These are phyloP conservation scores for Adelphocoris suturalis DNA, from an alignment of 2,888 invertebrate species.

Conservation along the genomic window DNA sequence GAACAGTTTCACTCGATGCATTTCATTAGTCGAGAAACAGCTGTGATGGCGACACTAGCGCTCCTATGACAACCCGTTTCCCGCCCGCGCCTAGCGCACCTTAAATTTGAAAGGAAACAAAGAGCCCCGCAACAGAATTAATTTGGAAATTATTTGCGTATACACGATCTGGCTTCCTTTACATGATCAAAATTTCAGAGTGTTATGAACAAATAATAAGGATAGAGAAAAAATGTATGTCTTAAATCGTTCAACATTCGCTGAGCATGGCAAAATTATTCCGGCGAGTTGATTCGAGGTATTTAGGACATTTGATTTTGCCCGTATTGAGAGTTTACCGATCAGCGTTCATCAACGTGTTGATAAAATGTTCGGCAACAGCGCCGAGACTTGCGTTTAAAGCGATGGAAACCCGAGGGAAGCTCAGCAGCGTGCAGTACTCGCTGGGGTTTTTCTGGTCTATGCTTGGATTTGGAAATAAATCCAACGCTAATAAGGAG, in stretches of 20 bases:
- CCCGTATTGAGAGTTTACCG: neutral
- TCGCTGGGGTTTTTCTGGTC: slow-evolving; percentile 58
- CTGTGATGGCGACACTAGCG: slow-evolving; percentile 7
- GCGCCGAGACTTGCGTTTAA: neutral
- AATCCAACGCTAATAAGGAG: slow-evolving; percentile 42
- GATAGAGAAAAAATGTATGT: slow-evolving; percentile 21
- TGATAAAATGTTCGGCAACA: slow-evolving; percentile 41
- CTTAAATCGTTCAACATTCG: neutral
- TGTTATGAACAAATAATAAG: neutral
- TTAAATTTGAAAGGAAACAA: slow-evolving; percentile 2
- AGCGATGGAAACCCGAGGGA: slow-evolving; percentile 42
- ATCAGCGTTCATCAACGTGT: neutral
- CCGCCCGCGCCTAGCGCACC: slow-evolving; percentile 26
- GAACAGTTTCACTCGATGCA: slow-evolving; percentile 17
- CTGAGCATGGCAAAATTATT: neutral
- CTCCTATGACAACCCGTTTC: slow-evolving; percentile 18
- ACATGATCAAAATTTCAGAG: slow-evolving; percentile 26
- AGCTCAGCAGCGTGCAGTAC: slow-evolving; percentile 19
- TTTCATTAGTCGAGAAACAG: slow-evolving; percentile 12
- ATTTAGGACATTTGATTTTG: neutral
- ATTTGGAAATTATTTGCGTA: neutral
- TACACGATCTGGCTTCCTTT: neutral
- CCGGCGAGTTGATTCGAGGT: slow-evolving; percentile 13
- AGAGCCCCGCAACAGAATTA: no score
- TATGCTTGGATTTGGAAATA: slow-evolving; percentile 47